Evolutionary conservation across 2,888 invertebrate species (phyloP), one percentile per base, ranked within the genome.

Genomic region (Nudaria mundana): DNA sequence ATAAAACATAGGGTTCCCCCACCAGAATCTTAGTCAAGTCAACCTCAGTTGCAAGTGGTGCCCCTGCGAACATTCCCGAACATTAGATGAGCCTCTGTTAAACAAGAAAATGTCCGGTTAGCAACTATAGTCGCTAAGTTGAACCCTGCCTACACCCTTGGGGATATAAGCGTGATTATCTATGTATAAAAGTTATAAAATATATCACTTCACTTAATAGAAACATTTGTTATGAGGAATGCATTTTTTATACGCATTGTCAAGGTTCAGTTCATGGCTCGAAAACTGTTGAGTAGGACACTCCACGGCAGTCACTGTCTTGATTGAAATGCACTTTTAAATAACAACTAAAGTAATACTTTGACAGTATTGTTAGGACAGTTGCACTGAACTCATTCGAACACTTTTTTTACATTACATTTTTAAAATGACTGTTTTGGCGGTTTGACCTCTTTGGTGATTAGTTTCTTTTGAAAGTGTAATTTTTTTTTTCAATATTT

Each of bases 291-390:
- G 48, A 49, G 41, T 51, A 45, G 48, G 35, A 63, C 56, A 68
- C 81, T 80, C 79, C 62, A 78, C 57, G 29, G 47, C 54, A 42
- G 32, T 50, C 53, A 63, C 43, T 76, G 75, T 75, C 62, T 59
- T 61, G 63, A 58, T 61, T 57, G 66, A 74, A 71, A 66, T 71
- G 71, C 65, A 76, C 66, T 81, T 79, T 84, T 76, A 84, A 80
- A 72, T 74, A 70, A 76, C 64, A 72, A 65, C 68, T 66, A 67
- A 68, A 69, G 66, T 62, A 62, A 65, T 61, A 68, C 63, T 49
- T 35, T 52, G 50, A 56, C 76, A 83, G 80, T 80, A 38, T 56
- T 54, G 64, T 64, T 55, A 56, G 55, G 60, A 40, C 52, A 54
- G 44, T 35, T 20, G 52, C 33, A 34, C 52, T 12, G 58, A 29